Evolutionary conservation across 2,888 invertebrate genomes (phyloP).

Genomic region (Subacronicta megacephala): DNA sequence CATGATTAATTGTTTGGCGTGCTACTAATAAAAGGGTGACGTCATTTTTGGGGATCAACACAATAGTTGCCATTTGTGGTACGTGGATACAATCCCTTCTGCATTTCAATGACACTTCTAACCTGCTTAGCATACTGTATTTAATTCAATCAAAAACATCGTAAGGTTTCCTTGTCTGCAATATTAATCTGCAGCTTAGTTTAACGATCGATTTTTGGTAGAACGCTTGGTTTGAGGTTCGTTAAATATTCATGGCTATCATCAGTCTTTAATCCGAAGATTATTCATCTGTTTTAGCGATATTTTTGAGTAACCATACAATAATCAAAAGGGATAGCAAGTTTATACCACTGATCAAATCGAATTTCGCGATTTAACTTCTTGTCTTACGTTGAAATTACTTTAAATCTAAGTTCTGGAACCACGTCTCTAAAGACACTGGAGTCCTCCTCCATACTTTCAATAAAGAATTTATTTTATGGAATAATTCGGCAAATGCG

Average conservation of each 20-base stretch:
- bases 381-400: no score
- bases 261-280: background rate
- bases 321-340: no score
- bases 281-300: no score
- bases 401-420: no score
- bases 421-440: no score
- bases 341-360: no score
- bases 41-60: constrained; percentile 4
- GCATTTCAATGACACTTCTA: constrained; percentile 1
- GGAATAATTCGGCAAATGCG: no score
- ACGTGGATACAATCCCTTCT: constrained; percentile 1
- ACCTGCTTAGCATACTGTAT: background rate
- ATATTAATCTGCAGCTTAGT: constrained; percentile 1
- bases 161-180: background rate
- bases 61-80: background rate
- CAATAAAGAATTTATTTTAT: no score
- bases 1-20: constrained; percentile 8
- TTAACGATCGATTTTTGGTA: background rate
- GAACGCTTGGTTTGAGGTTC: background rate
- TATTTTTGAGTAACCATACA: no score
- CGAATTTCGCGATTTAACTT: no score
- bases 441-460: no score
- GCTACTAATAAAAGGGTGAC: constrained; percentile 3
- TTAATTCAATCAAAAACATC: constrained; percentile 5
- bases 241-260: background rate